A percentile compares a stretch with the other conserved stretches of the same genome.
These are phyloP conservation scores for Mythimna loreyi DNA, from an alignment of 2,888 invertebrate genomes.

Conservation along the genomic window DNA sequence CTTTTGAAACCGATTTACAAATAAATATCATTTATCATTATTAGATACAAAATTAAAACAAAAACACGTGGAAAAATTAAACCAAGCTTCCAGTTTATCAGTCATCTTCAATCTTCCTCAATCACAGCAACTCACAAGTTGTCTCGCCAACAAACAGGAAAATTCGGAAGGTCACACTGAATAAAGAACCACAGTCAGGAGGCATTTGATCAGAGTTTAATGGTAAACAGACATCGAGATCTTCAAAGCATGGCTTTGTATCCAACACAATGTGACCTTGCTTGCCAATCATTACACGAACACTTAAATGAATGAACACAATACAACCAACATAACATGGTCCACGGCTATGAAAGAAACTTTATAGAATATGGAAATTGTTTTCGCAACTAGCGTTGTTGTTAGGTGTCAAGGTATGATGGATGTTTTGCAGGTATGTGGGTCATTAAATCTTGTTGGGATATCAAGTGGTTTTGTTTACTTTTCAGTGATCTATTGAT, in stretches of 20 bases:
- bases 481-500: slow-evolving; percentile 26
- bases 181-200: slow-evolving; percentile 43
- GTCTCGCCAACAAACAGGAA: slow-evolving; percentile 3
- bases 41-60: no score
- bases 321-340: slow-evolving; percentile 9
- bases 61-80: not conserved
- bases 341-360: not conserved
- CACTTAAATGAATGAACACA: slow-evolving; percentile 37
- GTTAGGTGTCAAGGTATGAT: slow-evolving; percentile 19
- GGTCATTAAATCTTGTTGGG: slow-evolving; percentile 20
- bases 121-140: not conserved
- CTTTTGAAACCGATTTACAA: no score
- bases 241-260: slow-evolving; percentile 57
- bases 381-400: slow-evolving; percentile 9
- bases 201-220: slow-evolving; percentile 46
- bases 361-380: slow-evolving; percentile 14
- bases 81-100: not conserved
- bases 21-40: no score
- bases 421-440: not conserved
- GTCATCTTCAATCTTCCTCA: not conserved
- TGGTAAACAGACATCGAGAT: slow-evolving; percentile 50
- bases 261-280: slow-evolving; percentile 47
- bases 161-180: slow-evolving; percentile 46
- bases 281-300: slow-evolving; percentile 54
- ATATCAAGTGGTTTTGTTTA: slow-evolving; percentile 30